Conservation (phyloP, 2,113 vertebrate genomes). For the Antechinus stuartii region DNA sequence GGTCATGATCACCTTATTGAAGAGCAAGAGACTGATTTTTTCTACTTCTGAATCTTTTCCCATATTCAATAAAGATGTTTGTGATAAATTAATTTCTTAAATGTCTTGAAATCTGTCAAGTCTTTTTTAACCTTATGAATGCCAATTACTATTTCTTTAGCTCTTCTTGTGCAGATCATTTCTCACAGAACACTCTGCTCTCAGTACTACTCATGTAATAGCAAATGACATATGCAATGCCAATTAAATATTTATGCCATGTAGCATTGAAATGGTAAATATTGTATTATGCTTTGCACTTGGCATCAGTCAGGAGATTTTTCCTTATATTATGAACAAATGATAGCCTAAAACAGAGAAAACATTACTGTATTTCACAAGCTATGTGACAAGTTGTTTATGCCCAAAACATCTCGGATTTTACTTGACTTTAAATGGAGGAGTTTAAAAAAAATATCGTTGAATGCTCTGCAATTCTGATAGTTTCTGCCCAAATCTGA, state of each 20-base stretch:
- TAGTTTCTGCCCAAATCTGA: not conserved
- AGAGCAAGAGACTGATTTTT: not conserved
- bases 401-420: not conserved
- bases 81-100: slow-evolving; percentile 74
- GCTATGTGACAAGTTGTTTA: slow-evolving; percentile 11
- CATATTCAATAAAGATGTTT: not conserved
- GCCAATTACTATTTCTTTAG: slow-evolving; percentile 68
- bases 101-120: slow-evolving; percentile 68
- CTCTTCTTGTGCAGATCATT: slow-evolving; percentile 59
- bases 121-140: slow-evolving; percentile 68
- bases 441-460: slow-evolving; percentile 48
- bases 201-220: slow-evolving; percentile 73
- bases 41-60: not conserved
- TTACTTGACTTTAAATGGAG: slow-evolving; percentile 51
- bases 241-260: slow-evolving; percentile 74
- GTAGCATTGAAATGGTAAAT: slow-evolving; percentile 75
- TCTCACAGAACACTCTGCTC: slow-evolving; percentile 71
- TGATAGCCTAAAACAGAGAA: slow-evolving; percentile 59
- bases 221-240: slow-evolving; percentile 73
- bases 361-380: slow-evolving; percentile 44
- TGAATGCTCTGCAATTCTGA: slow-evolving; percentile 47
- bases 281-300: slow-evolving; percentile 75
- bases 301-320: slow-evolving; percentile 66
- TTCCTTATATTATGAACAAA: slow-evolving; percentile 69
- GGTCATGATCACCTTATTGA: not conserved